Conservation (phyloP, 2,113 vertebrate genomes). For the Dermatemys mawii region DNA sequence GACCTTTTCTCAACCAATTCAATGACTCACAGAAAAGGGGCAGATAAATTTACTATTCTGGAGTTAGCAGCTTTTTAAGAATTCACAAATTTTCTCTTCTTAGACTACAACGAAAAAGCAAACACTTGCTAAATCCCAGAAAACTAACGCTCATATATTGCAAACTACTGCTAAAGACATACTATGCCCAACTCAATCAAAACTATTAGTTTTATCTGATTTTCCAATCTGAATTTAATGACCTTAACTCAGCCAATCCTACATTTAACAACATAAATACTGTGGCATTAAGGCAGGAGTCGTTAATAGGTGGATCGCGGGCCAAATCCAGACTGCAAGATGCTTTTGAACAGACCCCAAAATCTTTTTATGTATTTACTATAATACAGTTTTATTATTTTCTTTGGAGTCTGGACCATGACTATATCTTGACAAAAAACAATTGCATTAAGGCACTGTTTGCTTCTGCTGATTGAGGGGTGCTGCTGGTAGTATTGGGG, state of each 20-base stretch:
- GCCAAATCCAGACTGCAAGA: neutral
- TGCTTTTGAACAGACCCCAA: neutral
- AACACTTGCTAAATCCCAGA: neutral
- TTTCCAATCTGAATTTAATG: slow-evolving; percentile 24
- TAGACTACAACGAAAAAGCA: neutral
- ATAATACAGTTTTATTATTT: neutral
- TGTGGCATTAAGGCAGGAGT: neutral
- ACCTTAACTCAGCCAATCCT: neutral
- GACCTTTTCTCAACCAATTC: neutral
- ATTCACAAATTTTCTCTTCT: neutral
- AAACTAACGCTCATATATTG: neutral
- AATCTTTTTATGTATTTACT: neutral
- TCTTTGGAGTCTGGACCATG: neutral
- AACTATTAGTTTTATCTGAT: slow-evolving; percentile 21
- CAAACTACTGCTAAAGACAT: neutral
- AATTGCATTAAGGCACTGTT: neutral
- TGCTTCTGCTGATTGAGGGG: neutral
- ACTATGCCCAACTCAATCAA: neutral
- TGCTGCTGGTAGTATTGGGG: neutral
- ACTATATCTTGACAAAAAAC: neutral
- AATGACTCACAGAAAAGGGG: neutral
- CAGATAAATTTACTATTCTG: neutral
- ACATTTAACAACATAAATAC: neutral
- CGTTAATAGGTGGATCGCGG: neutral
- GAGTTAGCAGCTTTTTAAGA: neutral